Base-by-base conservation (phyloP, 2,113 vertebrate genomes). In the Indicator indicator region DNA sequence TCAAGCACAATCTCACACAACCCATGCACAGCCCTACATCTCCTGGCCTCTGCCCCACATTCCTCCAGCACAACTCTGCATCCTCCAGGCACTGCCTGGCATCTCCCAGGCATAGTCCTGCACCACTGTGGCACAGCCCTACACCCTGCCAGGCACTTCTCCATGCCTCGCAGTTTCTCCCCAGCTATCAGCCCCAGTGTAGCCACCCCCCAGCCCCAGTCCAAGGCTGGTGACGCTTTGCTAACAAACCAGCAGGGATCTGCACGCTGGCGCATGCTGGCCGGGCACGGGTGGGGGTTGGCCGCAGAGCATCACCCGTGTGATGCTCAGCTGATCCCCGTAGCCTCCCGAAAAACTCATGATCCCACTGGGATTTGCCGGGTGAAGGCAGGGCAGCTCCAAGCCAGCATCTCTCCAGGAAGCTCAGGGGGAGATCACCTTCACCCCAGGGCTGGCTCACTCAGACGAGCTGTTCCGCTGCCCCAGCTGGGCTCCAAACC, bases 251-350 rank as follows among this genome's bases (percentile, higher is more conserved):
- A 3, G 16, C 1, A 4, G 58, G 67, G 83, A 58, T 71, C 33
- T 36, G 30, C 56, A 28, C 18, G 8, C 78, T 15, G 32, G 3
- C 42, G 4, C 62, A 28, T 26, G 26, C 38, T 42, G 26, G 2
- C 55, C 2, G 17, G 69, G 77, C 54, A 28, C 26, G 54, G 54
- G 27, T 55, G 4, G 42, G 79, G 52, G 52, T 62, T 67, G 90
- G 75, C 50, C 0, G 36, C 19, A 1, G 27, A 72, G 73, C 90
- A 69, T 11, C 73, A 2, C 81, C 95, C 90, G 59, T 86, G 95
- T 96, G 97, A 95, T 62, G 90, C 95, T 97, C 97, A 96, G 97
- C 96, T 97, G 96, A 97, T 93, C 86, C 24, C 88, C 7, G 21
- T 42, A 52, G 95, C 95, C 96, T 96, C 83, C 94, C 89, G 76